phyloP scores from a whole-genome alignment of 1,140 invertebrate species.

The Drosophila pachea region DNA sequence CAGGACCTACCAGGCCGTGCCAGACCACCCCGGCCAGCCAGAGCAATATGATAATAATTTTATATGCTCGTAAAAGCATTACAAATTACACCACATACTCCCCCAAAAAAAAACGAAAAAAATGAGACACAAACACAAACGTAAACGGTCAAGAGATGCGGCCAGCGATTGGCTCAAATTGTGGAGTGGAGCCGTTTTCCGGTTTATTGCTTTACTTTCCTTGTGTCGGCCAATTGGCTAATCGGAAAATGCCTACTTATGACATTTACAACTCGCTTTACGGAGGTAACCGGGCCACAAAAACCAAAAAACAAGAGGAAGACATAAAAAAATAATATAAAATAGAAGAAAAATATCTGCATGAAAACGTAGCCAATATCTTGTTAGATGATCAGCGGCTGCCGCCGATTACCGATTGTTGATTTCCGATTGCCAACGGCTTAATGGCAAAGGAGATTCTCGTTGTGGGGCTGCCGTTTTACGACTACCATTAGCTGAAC shows the following conservation, averaged over 20 bases:
- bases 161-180: constrained; percentile 19
- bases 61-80: constrained; percentile 72
- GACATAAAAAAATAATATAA: neutral
- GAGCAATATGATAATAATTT: constrained; percentile 59
- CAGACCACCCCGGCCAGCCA: constrained; percentile 2
- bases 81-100: constrained; percentile 58
- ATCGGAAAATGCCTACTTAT: constrained; percentile 24
- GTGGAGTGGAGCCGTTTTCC: constrained; percentile 8
- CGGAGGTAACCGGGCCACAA: constrained; percentile 6
- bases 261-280: constrained; percentile 12
- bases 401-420: constrained; percentile 7
- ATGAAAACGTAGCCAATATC: too few relatives aligned
- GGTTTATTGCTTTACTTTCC: constrained; percentile 20
- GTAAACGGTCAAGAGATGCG: constrained; percentile 28
- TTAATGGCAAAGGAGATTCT: constrained; percentile 1
- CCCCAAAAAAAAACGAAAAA: constrained; percentile 57
- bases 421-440: constrained; percentile 14
- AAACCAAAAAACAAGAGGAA: neutral
- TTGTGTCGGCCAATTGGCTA: constrained; percentile 25
- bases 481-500: constrained; percentile 21
- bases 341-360: neutral
- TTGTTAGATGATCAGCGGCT: neutral
- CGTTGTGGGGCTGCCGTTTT: constrained; percentile 15
- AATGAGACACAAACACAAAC: neutral
- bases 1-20: neutral